Conservation (phyloP, 2,888 invertebrate genomes). For the Drosophila ezoana region DNA sequence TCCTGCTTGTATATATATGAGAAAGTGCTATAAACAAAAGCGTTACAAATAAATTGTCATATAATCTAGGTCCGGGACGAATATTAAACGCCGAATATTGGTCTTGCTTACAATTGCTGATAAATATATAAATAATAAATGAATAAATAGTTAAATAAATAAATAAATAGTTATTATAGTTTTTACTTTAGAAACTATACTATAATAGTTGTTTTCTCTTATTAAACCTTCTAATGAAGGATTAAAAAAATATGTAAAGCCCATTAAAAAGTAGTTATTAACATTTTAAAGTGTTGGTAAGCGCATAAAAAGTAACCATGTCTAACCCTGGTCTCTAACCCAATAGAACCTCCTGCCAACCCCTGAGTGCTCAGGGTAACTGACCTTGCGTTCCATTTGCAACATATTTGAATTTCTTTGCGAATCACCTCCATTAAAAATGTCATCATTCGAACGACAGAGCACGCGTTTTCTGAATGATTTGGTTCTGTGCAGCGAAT, state of each 20-base stretch:
- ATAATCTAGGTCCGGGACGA: slow-evolving; percentile 29
- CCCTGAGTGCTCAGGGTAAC: slow-evolving; percentile 14
- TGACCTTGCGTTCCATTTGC: slow-evolving; percentile 33
- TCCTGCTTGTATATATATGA: not conserved
- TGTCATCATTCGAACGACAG: slow-evolving; percentile 10
- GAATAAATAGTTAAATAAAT: not conserved
- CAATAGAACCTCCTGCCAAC: not conserved
- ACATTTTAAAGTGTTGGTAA: too few species aligned
- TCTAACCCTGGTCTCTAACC: not conserved
- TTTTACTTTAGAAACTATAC: too few species aligned
- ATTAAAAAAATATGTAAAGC: too few species aligned
- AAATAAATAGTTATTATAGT: not conserved
- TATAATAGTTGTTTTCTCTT: too few species aligned
- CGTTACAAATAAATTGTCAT: slow-evolving; percentile 45
- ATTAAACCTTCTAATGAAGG: too few species aligned
- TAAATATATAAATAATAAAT: slow-evolving; percentile 2
- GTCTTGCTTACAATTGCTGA: not conserved
- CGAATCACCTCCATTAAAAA: slow-evolving; percentile 13
- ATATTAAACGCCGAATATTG: slow-evolving; percentile 4
- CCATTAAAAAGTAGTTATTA: too few species aligned
- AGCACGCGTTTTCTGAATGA: slow-evolving; percentile 58
- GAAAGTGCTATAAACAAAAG: slow-evolving; percentile 16
- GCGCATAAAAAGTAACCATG: too few species aligned
- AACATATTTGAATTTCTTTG: slow-evolving; percentile 7
- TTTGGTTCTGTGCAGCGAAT: slow-evolving; percentile 44